A percentile compares a stretch with the other conserved stretches of the same genome.
These are phyloP conservation scores for Perizoma flavofasciatum DNA, from an alignment of 2,888 invertebrate genomes.

Conservation along the genomic window DNA sequence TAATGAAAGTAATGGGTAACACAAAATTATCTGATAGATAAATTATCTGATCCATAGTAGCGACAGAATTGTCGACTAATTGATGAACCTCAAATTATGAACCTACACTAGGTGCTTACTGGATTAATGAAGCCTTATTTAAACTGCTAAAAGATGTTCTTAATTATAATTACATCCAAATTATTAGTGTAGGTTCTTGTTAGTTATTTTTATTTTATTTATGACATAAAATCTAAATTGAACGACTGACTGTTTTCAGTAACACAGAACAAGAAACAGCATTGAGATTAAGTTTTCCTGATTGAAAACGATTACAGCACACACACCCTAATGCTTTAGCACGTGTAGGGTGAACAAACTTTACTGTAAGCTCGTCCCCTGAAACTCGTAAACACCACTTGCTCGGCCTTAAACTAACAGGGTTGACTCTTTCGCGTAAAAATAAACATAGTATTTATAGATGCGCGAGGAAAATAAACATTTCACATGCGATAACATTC, in stretches of 20 bases:
- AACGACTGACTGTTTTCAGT: constrained; percentile 1
- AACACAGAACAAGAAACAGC: constrained; percentile 22
- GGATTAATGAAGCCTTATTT: neutral
- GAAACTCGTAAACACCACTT: constrained; percentile 68
- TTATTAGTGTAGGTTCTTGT: constrained; percentile 1
- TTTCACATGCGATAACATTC: constrained; percentile 26
- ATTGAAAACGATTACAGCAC: constrained; percentile 34
- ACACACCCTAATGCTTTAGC: constrained; percentile 38
- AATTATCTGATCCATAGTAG: too few relatives aligned
- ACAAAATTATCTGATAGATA: too few relatives aligned
- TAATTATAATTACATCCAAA: constrained; percentile 25
- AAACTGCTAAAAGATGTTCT: constrained; percentile 17
- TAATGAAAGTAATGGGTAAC: too few relatives aligned
- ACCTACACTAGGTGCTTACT: too few relatives aligned
- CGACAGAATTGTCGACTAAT: too few relatives aligned
- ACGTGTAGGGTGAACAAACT: constrained; percentile 68
- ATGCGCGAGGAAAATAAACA: constrained; percentile 28
- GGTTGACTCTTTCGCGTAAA: constrained; percentile 53
- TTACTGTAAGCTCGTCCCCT: constrained; percentile 59
- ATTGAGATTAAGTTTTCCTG: constrained; percentile 15
- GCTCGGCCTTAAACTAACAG: constrained; percentile 51
- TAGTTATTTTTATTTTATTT: too few relatives aligned
- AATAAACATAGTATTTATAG: constrained; percentile 40
- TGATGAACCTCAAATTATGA: too few relatives aligned
- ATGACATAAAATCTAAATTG: neutral